These are phyloP conservation scores for Acanthopleura granulata DNA, from an alignment of 2,888 invertebrate genomes.

Conservation along the genomic window DNA sequence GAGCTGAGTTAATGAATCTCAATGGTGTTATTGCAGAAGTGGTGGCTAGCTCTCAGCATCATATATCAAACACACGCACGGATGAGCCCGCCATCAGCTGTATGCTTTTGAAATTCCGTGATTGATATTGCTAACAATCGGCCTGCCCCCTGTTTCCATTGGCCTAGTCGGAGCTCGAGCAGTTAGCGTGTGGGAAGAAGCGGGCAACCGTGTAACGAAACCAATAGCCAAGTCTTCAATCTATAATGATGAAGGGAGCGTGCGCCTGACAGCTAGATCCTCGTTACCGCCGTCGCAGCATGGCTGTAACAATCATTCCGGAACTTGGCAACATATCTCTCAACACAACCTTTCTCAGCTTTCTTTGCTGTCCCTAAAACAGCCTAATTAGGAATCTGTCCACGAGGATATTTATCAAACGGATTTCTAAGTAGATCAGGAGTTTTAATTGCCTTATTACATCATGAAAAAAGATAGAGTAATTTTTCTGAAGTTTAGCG, in stretches of 20 bases:
- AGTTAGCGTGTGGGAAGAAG: conserved; percentile 11
- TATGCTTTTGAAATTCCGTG: conserved; percentile 18
- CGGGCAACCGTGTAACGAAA: conserved; percentile 17
- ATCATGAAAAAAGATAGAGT: too few species aligned
- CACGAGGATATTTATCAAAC: too few species aligned
- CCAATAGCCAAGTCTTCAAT: conserved; percentile 17
- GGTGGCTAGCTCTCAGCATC: background rate
- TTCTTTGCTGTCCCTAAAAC: too few species aligned
- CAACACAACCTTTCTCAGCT: background rate
- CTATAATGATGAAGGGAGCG: conserved; percentile 15
- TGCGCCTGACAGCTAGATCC: conserved; percentile 16
- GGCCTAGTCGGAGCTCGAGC: background rate
- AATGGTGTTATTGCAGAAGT: conserved; percentile 16
- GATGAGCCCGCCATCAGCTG: conserved; percentile 13
- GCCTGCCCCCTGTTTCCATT: background rate
- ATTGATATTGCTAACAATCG: conserved; percentile 19
- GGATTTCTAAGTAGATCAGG: too few species aligned
- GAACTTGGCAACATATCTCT: background rate
- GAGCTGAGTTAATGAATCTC: conserved; percentile 14
- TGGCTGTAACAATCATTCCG: conserved; percentile 6
- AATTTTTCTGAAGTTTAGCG: too few species aligned
- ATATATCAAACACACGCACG: conserved; percentile 19
- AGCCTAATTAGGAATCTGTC: background rate
- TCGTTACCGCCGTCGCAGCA: conserved; percentile 1
- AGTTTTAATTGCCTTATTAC: too few species aligned